These are phyloP conservation scores for Manduca sexta DNA, from an alignment of 1,140 invertebrate genomes.

Conservation along the genomic window DNA sequence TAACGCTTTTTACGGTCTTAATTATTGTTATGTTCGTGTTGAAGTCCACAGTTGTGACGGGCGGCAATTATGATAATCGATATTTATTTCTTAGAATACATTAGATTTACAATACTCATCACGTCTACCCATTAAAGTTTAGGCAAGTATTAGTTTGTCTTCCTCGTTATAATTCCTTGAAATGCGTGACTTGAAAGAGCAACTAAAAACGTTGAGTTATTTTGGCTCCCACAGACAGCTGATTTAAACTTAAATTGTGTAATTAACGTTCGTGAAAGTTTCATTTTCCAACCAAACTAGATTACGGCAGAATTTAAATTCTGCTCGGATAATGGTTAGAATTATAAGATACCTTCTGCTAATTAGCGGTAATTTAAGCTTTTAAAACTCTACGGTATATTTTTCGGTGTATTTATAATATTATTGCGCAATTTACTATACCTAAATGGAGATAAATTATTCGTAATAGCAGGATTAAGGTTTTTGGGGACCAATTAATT, in stretches of 20 bases:
- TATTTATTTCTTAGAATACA: conserved; percentile 44
- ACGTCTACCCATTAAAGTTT: conserved; percentile 6
- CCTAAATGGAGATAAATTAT: too few relatives aligned
- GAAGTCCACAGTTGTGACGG: conserved; percentile 41
- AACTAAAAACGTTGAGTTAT: conserved; percentile 10
- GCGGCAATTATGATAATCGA: conserved; percentile 66
- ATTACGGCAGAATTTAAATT: background rate
- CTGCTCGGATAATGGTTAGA: too few relatives aligned
- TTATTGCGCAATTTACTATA: too few relatives aligned
- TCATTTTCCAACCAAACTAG: background rate
- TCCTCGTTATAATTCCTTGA: background rate
- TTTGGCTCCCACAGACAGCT: conserved; percentile 1
- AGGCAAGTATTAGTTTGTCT: conserved; percentile 9
- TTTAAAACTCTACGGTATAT: too few relatives aligned
- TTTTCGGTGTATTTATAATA: too few relatives aligned
- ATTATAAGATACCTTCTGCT: too few relatives aligned
- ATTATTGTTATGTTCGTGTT: conserved; percentile 55
- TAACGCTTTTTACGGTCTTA: conserved; percentile 60
- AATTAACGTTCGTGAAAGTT: conserved; percentile 5
- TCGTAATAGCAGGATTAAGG: too few relatives aligned
- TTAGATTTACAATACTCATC: conserved; percentile 22
- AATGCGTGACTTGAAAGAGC: conserved; percentile 8
- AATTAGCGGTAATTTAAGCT: too few relatives aligned
- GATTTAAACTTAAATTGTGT: conserved; percentile 6
- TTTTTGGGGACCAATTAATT: too few relatives aligned